Evolutionary conservation across 2,113 vertebrate genomes (phyloP).

Genomic region (Dasypus novemcinctus): DNA sequence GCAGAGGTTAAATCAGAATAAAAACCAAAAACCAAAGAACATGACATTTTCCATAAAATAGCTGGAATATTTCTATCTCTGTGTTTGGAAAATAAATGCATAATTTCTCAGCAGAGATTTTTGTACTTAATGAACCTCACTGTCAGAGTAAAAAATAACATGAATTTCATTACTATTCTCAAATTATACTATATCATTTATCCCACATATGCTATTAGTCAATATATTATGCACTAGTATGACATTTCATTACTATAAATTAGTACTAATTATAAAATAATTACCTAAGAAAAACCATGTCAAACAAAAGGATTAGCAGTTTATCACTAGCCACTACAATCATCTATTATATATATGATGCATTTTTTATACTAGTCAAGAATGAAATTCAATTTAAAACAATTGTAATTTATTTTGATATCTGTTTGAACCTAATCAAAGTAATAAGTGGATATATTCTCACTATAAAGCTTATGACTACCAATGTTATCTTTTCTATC

Average conservation of each 20-base stretch:
- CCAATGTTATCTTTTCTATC: background rate
- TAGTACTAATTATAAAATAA: conserved; percentile 31
- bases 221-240: conserved; percentile 21
- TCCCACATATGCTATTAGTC: background rate
- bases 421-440: background rate
- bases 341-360: background rate
- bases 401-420: background rate
- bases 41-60: background rate
- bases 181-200: conserved; percentile 10
- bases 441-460: background rate
- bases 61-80: background rate
- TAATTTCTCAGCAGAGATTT: background rate
- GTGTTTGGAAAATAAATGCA: background rate
- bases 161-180: background rate
- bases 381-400: background rate
- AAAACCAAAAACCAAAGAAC: background rate
- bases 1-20: background rate
- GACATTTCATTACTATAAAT: conserved; percentile 36
- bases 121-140: background rate
- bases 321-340: background rate
- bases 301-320: background rate
- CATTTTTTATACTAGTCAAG: background rate
- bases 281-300: background rate
- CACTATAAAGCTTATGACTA: background rate
- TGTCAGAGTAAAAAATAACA: background rate